These are phyloP conservation scores for Pipa parva DNA, from an alignment of 2,113 vertebrate genomes.

Conservation along the genomic window DNA sequence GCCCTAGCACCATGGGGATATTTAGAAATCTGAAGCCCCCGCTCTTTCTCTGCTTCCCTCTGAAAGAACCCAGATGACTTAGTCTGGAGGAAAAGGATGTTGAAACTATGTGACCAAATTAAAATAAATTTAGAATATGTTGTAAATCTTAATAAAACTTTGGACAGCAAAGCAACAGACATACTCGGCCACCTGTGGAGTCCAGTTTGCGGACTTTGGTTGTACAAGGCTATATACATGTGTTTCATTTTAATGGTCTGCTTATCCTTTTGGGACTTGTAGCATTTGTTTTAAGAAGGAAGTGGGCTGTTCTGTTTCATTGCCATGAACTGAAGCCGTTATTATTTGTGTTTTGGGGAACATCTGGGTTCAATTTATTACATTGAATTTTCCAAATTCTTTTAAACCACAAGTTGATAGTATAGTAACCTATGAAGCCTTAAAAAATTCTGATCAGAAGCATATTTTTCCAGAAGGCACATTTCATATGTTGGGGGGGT, in stretches of 20 bases:
- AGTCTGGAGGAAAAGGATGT: conserved; percentile 39
- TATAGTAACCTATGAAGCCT: conserved; percentile 18
- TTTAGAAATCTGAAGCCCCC: background rate
- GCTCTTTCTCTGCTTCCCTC: background rate
- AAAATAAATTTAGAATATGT: conserved; percentile 16
- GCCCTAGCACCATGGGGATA: background rate
- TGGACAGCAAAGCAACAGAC: background rate
- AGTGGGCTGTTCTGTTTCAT: conserved; percentile 71
- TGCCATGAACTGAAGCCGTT: conserved; percentile 73
- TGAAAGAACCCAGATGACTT: conserved; percentile 27
- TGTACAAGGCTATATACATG: conserved; percentile 7
- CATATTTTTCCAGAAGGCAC: background rate
- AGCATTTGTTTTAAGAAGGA: conserved; percentile 68
- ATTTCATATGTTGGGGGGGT: background rate
- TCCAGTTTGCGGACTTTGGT: conserved; percentile 10
- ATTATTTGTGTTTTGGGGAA: conserved; percentile 55
- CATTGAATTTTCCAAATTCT: conserved; percentile 57
- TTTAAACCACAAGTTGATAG: conserved; percentile 56
- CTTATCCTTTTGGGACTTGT: conserved; percentile 60
- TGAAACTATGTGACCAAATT: conserved; percentile 39
- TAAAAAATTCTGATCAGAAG: background rate
- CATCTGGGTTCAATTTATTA: conserved; percentile 70
- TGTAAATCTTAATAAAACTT: conserved; percentile 27
- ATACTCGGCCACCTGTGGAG: conserved; percentile 33
- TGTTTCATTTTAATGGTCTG: conserved; percentile 42